Evolutionary conservation across 2,888 invertebrate species (phyloP), one percentile per base, ranked within the genome.

Genomic region (Agrotis puta): DNA sequence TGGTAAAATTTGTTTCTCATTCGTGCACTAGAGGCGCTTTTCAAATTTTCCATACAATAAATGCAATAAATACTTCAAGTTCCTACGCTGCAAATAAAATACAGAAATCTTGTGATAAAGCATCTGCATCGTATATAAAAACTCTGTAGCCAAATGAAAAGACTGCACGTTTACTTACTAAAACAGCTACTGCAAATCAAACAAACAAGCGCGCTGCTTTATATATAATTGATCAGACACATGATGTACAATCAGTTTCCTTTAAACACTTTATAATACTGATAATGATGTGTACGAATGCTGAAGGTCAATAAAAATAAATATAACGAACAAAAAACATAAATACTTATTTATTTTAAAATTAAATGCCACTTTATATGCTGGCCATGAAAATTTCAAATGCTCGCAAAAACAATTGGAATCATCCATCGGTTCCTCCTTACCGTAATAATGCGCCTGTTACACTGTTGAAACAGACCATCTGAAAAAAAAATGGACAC

Each of bases 321-420:
- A 48, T 53, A 18, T 54, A 20, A 16, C 1, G 39, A 47, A 75
- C 18, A 54, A 56, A 56, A 56, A 56, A 56, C 56, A 33, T 56
- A 76, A 57, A 50, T n/a, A 50, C 1, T n/a, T 33, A 24, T 13
- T 27, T 7, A 11, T 7, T 64, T 1, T 66, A 66, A 27, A 70
- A 70, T 47, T 47, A 47, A 57, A 62, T 78, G 45, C 39, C 13
- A 45, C 13, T n/a, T 14, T 47, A 22, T 43, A 56, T 20, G 27
- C 51, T 57, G 61, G 57, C 61, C 65, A 22, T 80, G 75, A 74
- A 51, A 43, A 53, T 45, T 13, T 22, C 9, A 39, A 39, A 6
- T 18, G 73, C 48, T 14, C 27, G n/a, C 16, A 57, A 50, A 56
- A 33, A 50, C 14, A 47, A 50, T 57, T 22, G 3, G 39, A n/a